phyloP scores from a whole-genome alignment of 2,888 invertebrate species.

The Glyphotaelius pellucidus region DNA sequence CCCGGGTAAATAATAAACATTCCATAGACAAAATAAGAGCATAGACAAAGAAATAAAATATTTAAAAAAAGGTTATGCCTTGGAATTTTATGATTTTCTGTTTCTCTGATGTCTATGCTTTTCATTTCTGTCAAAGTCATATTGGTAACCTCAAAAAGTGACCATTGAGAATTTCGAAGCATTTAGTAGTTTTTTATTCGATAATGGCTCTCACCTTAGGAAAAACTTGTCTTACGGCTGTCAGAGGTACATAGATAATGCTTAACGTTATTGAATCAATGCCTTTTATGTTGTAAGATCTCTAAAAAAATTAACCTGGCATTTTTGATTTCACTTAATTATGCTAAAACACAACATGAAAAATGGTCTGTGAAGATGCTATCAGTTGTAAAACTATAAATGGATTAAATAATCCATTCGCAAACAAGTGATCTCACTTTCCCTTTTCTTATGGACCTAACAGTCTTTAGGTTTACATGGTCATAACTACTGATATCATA shows the following conservation, averaged over 20 bases:
- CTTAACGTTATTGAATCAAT: background rate
- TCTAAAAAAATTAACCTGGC: background rate
- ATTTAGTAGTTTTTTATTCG: background rate
- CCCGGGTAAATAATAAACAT: slow-evolving; percentile 45
- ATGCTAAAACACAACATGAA: background rate
- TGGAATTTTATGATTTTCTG: too few species aligned
- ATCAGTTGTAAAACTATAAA: background rate
- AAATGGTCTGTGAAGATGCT: background rate
- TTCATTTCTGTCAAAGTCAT: background rate
- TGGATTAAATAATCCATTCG: too few species aligned
- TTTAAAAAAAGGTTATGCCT: too few species aligned
- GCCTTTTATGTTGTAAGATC: background rate
- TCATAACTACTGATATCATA: too few species aligned
- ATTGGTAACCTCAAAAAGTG: background rate
- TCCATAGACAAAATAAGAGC: slow-evolving; percentile 4
- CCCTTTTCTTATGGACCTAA: too few species aligned
- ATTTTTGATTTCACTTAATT: background rate
- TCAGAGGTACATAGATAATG: slow-evolving; percentile 27
- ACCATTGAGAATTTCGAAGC: background rate
- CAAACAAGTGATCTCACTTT: background rate
- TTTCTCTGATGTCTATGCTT: background rate
- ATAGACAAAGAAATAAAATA: background rate
- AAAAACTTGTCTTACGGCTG: slow-evolving; percentile 15
- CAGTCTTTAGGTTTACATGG: too few species aligned
- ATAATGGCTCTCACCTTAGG: slow-evolving; percentile 38